phyloP scores from a whole-genome alignment of 2,888 invertebrate genomes.

The Mongoloraphidia duomilia region DNA sequence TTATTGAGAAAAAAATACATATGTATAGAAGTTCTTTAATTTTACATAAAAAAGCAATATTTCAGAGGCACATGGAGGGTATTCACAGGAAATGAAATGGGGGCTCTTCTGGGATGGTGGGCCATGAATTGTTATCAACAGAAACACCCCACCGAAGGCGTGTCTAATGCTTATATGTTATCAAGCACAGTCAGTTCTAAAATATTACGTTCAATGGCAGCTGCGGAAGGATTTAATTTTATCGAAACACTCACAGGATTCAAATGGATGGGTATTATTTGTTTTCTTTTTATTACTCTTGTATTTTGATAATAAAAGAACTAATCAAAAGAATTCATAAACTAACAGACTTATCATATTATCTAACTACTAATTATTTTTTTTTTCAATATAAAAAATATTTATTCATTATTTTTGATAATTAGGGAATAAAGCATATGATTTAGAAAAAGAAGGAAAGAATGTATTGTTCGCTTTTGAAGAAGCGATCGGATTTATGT shows the following conservation, averaged over 20 bases:
- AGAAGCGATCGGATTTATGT: slow-evolving; percentile 98
- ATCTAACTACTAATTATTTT: slow-evolving; percentile 2
- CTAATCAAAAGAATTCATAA: not conserved
- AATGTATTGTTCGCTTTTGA: slow-evolving; percentile 88
- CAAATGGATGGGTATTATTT: slow-evolving; percentile 85
- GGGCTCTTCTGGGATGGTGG: slow-evolving; percentile 93
- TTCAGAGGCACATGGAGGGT: slow-evolving; percentile 64
- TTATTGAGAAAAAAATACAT: not conserved
- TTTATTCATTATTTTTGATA: slow-evolving; percentile 5
- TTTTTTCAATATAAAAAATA: not conserved
- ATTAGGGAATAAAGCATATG: slow-evolving; percentile 57
- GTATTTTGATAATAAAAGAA: not conserved
- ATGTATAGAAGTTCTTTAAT: not conserved
- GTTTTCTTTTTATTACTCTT: too few species aligned
- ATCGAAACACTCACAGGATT: slow-evolving; percentile 94
- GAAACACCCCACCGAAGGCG: slow-evolving; percentile 30
- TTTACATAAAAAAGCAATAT: not conserved
- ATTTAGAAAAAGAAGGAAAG: slow-evolving; percentile 56
- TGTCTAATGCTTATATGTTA: slow-evolving; percentile 62
- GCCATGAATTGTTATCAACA: slow-evolving; percentile 45
- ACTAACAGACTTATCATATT: not conserved
- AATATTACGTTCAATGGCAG: slow-evolving; percentile 70
- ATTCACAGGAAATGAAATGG: slow-evolving; percentile 92
- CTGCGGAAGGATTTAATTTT: slow-evolving; percentile 60
- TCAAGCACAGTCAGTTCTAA: slow-evolving; percentile 95